Conservation (phyloP, 2,113 vertebrate species). For the Coracopsis vasa region DNA sequence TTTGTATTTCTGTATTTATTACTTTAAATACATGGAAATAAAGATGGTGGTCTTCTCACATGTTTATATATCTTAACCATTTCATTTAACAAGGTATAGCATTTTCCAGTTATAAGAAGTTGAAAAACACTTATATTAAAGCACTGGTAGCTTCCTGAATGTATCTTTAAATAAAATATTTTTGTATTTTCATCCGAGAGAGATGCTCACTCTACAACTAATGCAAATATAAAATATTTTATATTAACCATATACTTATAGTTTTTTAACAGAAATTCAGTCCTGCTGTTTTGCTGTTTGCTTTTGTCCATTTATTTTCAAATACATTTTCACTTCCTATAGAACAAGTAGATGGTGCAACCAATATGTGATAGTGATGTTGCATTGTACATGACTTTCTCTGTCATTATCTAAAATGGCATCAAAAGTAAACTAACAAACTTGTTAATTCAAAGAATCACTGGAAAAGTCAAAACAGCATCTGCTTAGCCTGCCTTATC, state of each 20-base stretch:
- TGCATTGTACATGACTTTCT: neutral
- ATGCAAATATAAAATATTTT: neutral
- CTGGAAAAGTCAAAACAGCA: conserved; percentile 22
- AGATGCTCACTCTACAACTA: neutral
- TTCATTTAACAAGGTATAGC: neutral
- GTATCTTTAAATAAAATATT: neutral
- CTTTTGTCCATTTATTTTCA: neutral
- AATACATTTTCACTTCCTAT: neutral
- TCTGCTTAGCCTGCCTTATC: neutral
- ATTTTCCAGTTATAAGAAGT: neutral
- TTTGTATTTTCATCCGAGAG: neutral
- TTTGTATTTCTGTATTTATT: neutral
- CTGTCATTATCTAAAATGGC: neutral
- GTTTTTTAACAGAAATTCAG: neutral
- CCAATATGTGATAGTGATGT: neutral
- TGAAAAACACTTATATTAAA: neutral
- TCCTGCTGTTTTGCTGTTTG: neutral
- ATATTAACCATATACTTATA: neutral
- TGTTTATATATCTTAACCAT: neutral
- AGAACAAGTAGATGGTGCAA: neutral
- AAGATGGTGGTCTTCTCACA: neutral
- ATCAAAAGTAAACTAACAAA: neutral
- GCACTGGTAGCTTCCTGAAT: neutral
- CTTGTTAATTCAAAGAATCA: conserved; percentile 25
- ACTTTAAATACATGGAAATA: neutral